Percentiles rank a stretch among this genome's conserved stretches.
phyloP scores from a whole-genome alignment of 2,797 vertebrate species.

The Gobionotothen gibberifrons region DNA sequence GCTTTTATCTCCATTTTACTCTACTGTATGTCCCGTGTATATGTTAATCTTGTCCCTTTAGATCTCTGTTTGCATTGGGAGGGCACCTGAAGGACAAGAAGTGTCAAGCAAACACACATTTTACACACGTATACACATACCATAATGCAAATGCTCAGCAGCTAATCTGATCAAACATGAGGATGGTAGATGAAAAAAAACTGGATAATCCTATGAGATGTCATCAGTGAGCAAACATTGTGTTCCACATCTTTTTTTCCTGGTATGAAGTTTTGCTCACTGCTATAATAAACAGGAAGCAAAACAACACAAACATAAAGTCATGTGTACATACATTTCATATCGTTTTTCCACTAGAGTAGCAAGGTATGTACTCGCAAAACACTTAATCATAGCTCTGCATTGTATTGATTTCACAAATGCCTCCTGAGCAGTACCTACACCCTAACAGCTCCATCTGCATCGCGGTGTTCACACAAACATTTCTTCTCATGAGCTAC shows the following conservation, averaged over 20 bases:
- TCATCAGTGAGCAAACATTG: conserved; percentile 52
- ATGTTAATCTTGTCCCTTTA: conserved; percentile 8
- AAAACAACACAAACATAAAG: background rate
- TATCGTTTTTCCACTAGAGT: background rate
- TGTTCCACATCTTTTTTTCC: background rate
- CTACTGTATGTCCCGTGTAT: background rate
- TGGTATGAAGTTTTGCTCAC: conserved; percentile 23
- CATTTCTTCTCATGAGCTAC: background rate
- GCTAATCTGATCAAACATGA: conserved; percentile 63
- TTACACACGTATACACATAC: conserved; percentile 6
- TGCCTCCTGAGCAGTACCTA: background rate
- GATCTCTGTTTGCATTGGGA: conserved; percentile 14
- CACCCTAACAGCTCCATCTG: conserved; percentile 15
- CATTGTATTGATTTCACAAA: conserved; percentile 30
- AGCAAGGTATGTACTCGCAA: background rate
- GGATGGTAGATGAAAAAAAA: conserved; percentile 19
- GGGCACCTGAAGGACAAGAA: conserved; percentile 44
- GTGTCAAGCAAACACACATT: background rate
- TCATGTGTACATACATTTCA: conserved; percentile 1
- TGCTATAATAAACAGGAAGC: no score
- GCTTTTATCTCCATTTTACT: background rate
- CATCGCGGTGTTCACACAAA: conserved; percentile 21
- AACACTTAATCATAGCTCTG: conserved; percentile 5
- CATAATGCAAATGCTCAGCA: conserved; percentile 39
- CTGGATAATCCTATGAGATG: conserved; percentile 53